Conservation (phyloP, 2,888 invertebrate species). For the Dicranocentrus wangi region DNA sequence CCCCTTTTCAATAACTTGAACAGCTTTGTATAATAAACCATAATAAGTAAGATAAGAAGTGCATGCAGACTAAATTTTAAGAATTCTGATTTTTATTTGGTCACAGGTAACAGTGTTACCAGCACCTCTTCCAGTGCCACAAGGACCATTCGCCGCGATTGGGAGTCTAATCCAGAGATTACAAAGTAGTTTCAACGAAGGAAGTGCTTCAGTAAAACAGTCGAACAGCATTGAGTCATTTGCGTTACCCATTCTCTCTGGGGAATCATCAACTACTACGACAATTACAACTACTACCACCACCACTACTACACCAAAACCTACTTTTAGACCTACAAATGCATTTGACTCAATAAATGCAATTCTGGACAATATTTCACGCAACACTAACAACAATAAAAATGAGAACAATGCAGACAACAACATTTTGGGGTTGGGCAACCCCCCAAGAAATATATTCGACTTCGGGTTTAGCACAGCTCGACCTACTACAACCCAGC, state of each 20-base stretch:
- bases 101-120: constrained; percentile 25
- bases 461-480: constrained; percentile 21
- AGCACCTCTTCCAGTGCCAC: constrained; percentile 33
- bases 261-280: constrained; percentile 22
- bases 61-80: background rate
- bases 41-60: background rate
- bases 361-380: constrained; percentile 48
- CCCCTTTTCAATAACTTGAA: too few relatives aligned
- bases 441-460: constrained; percentile 33
- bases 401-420: constrained; percentile 28
- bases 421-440: constrained; percentile 2
- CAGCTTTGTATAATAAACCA: background rate
- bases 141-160: constrained; percentile 52
- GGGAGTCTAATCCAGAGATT: constrained; percentile 49
- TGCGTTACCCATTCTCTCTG: background rate
- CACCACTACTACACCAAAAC: background rate
- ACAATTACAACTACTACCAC: constrained; percentile 43
- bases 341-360: constrained; percentile 61
- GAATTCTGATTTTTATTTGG: constrained; percentile 9
- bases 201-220: constrained; percentile 40
- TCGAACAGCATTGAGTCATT: background rate
- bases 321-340: background rate
- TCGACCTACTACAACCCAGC: constrained; percentile 31
- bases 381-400: constrained; percentile 31
- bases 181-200: constrained; percentile 54